phyloP scores from a whole-genome alignment of 1,140 invertebrate species.

The Venturia canescens region DNA sequence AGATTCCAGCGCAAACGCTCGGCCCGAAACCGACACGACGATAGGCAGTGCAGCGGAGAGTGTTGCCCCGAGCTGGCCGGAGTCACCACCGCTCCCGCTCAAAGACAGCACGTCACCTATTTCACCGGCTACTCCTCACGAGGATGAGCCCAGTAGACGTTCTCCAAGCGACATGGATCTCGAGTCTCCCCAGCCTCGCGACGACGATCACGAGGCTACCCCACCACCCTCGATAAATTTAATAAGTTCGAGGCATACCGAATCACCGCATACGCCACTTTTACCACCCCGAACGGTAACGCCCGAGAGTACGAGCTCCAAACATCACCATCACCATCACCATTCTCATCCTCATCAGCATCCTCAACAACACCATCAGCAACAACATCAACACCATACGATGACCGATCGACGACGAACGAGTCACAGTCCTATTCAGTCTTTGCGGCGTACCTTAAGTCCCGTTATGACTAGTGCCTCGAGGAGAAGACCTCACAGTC shows the following conservation, averaged over 20 bases:
- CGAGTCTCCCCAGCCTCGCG: slow-evolving; percentile 67
- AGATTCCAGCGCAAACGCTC: slow-evolving; percentile 44
- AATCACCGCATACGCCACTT: slow-evolving; percentile 79
- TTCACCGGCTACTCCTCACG: slow-evolving; percentile 79
- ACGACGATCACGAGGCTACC: slow-evolving; percentile 69
- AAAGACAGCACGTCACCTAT: slow-evolving; percentile 78
- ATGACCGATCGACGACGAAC: slow-evolving; percentile 62
- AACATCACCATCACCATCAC: slow-evolving; percentile 34
- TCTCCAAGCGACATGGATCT: slow-evolving; percentile 71
- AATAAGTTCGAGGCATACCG: slow-evolving; percentile 66
- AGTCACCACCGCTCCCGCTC: slow-evolving; percentile 69
- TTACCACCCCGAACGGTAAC: slow-evolving; percentile 76
- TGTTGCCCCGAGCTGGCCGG: slow-evolving; percentile 60
- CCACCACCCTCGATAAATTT: slow-evolving; percentile 69
- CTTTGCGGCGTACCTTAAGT: slow-evolving; percentile 58
- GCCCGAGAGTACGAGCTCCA: slow-evolving; percentile 59
- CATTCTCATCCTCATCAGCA: background rate
- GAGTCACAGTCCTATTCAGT: slow-evolving; percentile 64
- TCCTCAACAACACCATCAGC: slow-evolving; percentile 7
- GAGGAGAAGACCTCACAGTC: slow-evolving; percentile 68
- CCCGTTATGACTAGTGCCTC: slow-evolving; percentile 56
- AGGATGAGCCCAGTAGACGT: slow-evolving; percentile 51
- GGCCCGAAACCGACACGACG: slow-evolving; percentile 39
- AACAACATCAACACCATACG: slow-evolving; percentile 17
- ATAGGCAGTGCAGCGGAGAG: slow-evolving; percentile 48